Percentiles rank a stretch among this genome's conserved stretches.
Conservation (phyloP, 2,113 vertebrate genomes). For the cattle (Bos taurus) region DNA sequence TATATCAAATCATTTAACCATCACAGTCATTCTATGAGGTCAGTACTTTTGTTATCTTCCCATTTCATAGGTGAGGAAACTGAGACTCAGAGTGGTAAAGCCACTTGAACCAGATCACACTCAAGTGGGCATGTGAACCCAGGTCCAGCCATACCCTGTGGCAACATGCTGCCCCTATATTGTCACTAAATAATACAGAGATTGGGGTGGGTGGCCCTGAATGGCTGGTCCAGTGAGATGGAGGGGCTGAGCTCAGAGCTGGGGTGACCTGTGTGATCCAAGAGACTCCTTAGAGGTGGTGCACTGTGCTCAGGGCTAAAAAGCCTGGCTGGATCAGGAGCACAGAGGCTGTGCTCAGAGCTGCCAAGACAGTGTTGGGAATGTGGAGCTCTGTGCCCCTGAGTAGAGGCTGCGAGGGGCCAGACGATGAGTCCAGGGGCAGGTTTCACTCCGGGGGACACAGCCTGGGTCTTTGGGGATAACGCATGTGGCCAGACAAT, state of each 20-base stretch:
- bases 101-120: not conserved
- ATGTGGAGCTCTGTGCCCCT: rapidly evolving
- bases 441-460: not conserved
- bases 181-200: not conserved
- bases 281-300: not conserved
- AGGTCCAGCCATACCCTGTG: not conserved
- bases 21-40: not conserved
- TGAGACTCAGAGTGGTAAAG: not conserved
- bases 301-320: not conserved
- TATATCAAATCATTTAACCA: not conserved
- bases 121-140: not conserved
- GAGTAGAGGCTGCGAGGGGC: not conserved
- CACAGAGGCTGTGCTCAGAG: not conserved
- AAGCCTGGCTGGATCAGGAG: not conserved
- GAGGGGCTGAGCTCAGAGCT: not conserved
- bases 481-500: not conserved
- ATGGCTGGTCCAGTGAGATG: not conserved
- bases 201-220: not conserved
- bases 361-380: not conserved
- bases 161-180: not conserved
- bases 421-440: not conserved
- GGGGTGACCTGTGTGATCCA: not conserved
- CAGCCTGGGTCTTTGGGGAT: not conserved
- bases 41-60: not conserved
- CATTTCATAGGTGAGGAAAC: not conserved